Evolutionary conservation across 2,113 vertebrate genomes (phyloP).

Genomic region (Piaya cayana): DNA sequence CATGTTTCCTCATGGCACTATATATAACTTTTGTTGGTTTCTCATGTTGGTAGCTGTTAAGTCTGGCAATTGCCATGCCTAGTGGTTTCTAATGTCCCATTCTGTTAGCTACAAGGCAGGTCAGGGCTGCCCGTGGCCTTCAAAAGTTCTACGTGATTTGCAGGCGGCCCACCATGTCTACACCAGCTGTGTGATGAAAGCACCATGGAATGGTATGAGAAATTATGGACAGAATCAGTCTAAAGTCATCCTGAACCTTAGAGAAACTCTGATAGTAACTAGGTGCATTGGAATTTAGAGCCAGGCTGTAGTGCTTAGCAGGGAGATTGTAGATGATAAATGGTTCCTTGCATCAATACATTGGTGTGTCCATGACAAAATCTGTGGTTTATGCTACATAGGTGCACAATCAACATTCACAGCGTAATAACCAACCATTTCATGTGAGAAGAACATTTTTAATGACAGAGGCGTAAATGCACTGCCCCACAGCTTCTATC

Average conservation of each 20-base stretch:
- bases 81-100: background rate
- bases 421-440: background rate
- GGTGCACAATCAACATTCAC: background rate
- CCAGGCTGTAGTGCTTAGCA: background rate
- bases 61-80: background rate
- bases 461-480: accelerated
- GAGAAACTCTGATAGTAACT: background rate
- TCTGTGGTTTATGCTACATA: background rate
- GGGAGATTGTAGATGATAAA: background rate
- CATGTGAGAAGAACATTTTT: background rate
- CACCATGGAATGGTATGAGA: background rate
- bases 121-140: background rate
- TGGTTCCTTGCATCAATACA: background rate
- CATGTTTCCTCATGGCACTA: background rate
- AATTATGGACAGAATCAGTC: background rate
- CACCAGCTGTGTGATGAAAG: background rate
- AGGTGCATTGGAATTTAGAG: background rate
- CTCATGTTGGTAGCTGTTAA: background rate
- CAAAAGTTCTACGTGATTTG: background rate
- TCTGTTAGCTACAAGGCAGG: background rate
- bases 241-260: background rate
- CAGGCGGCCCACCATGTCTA: background rate
- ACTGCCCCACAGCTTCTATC: background rate
- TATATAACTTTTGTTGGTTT: background rate
- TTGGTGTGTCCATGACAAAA: background rate